A percentile compares a stretch with the other conserved stretches of the same genome.
These are phyloP conservation scores for Hydroisotoma schaefferi DNA, from an alignment of 2,888 invertebrate genomes.

Conservation along the genomic window DNA sequence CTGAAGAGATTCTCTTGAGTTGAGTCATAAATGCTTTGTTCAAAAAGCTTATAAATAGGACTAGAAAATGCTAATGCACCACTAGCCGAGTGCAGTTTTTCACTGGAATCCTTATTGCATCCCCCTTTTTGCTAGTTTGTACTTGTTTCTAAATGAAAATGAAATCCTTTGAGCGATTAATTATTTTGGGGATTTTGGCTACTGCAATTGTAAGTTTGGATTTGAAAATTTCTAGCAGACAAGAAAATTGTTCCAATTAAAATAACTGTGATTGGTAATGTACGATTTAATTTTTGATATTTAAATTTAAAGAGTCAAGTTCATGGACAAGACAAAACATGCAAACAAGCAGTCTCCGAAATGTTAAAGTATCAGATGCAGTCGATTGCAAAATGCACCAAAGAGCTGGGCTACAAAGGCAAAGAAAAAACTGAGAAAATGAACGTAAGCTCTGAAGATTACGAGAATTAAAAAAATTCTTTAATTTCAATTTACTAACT, in stretches of 20 bases:
- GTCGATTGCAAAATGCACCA: constrained; percentile 28
- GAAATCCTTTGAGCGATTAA: neutral
- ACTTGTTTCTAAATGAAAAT: no score
- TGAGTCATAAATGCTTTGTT: no score
- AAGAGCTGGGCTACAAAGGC: constrained; percentile 32
- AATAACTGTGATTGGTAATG: neutral
- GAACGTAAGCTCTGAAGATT: constrained; percentile 23
- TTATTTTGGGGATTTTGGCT: neutral
- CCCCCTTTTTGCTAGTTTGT: no score
- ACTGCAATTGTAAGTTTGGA: neutral
- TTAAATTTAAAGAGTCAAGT: constrained; percentile 12
- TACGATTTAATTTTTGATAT: neutral
- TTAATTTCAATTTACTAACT: neutral
- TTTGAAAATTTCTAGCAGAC: neutral
- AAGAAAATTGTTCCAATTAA: neutral
- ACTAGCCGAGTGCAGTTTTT: no score
- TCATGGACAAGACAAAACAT: constrained; percentile 19
- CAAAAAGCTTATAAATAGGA: no score
- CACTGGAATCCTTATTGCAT: no score
- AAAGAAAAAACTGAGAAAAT: constrained; percentile 39
- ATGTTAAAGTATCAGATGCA: constrained; percentile 32
- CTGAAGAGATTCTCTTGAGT: no score
- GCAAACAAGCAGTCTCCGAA: constrained; percentile 30
- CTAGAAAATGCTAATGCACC: no score
- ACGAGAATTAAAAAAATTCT: neutral